These are phyloP conservation scores for Anguilla megastoma DNA, from an alignment of 2,797 vertebrate genomes.

Conservation along the genomic window DNA sequence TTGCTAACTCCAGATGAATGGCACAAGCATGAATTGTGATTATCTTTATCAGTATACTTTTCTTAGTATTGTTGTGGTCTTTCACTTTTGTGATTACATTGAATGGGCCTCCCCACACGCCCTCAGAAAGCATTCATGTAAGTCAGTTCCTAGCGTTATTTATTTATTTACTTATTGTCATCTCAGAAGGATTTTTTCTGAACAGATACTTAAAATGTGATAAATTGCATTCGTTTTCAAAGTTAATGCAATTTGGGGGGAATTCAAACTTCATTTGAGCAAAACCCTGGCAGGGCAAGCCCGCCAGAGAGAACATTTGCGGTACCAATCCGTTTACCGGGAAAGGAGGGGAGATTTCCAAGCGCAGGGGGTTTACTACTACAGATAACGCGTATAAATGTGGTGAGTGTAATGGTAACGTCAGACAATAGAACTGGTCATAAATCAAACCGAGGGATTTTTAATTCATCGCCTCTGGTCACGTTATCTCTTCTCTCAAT, in stretches of 20 bases:
- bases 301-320: not conserved
- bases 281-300: not conserved
- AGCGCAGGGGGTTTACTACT: constrained; percentile 32
- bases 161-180: constrained; percentile 5
- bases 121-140: not conserved
- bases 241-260: not conserved
- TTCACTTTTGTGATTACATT: not conserved
- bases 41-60: not conserved
- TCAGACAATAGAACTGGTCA: constrained; percentile 50
- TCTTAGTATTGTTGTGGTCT: not conserved
- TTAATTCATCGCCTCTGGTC: constrained; percentile 53
- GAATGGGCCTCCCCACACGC: not conserved
- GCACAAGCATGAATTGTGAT: not conserved
- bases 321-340: constrained; percentile 21
- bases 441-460: constrained; percentile 54
- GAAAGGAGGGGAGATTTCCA: not conserved
- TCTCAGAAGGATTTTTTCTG: not conserved
- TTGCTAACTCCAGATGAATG: not conserved
- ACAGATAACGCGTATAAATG: constrained; percentile 54
- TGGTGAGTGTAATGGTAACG: constrained; percentile 47
- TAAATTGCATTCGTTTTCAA: constrained; percentile 11
- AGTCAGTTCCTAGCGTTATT: not conserved
- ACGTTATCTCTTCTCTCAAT: constrained; percentile 45
- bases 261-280: not conserved
- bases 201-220: constrained; percentile 18